Conservation (phyloP, 1,140 invertebrate species). For the Zaprionus nigranus region DNA sequence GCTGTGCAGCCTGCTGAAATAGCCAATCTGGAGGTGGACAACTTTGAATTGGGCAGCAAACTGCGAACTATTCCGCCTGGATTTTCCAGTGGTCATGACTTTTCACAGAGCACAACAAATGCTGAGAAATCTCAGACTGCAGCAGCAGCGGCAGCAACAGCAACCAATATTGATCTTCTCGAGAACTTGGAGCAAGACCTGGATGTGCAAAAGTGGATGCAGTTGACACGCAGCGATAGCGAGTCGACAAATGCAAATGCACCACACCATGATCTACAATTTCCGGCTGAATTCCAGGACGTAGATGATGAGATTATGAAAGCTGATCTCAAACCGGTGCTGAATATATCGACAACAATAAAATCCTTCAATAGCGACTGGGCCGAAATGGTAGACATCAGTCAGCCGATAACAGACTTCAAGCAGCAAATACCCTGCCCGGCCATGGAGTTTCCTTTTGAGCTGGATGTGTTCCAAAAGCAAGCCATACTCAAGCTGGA, state of each 20-base stretch:
- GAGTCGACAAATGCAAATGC: background rate
- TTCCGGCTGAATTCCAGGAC: slow-evolving; percentile 66
- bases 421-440: slow-evolving; percentile 92
- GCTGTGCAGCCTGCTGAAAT: slow-evolving; percentile 77
- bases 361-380: slow-evolving; percentile 88
- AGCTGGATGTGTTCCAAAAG: slow-evolving; percentile 99
- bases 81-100: slow-evolving; percentile 86
- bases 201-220: slow-evolving; percentile 78
- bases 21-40: slow-evolving; percentile 56
- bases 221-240: slow-evolving; percentile 56
- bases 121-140: background rate
- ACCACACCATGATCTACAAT: slow-evolving; percentile 13
- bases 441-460: slow-evolving; percentile 95
- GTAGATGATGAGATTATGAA: slow-evolving; percentile 80
- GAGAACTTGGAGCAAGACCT: slow-evolving; percentile 72
- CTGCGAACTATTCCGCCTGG: slow-evolving; percentile 88
- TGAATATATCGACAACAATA: slow-evolving; percentile 85
- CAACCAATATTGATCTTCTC: slow-evolving; percentile 65
- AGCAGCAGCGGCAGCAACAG: background rate
- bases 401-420: slow-evolving; percentile 92
- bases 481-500: slow-evolving; percentile 97
- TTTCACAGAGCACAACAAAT: slow-evolving; percentile 53
- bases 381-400: slow-evolving; percentile 94
- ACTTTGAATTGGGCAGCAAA: slow-evolving; percentile 85
- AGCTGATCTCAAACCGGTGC: slow-evolving; percentile 84